Conservation (phyloP, 2,113 vertebrate species). For the Oncorhynchus keta region DNA sequence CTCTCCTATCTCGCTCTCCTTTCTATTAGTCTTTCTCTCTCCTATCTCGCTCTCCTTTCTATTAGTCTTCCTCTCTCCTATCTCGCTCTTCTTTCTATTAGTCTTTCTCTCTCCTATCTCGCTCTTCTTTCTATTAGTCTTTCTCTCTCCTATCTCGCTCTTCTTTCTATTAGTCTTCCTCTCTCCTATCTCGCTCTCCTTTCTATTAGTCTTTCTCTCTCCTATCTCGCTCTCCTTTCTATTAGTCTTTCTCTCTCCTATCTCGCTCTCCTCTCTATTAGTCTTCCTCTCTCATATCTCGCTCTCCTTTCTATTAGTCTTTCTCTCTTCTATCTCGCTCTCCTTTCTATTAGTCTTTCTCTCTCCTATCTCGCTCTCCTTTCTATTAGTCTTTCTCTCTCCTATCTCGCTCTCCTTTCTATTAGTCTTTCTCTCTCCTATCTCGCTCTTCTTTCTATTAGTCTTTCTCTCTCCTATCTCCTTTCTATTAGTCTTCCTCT, state of each 20-base stretch:
- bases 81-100: too few species aligned
- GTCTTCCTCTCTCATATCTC: slow-evolving; percentile 23
- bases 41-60: slow-evolving; percentile 35
- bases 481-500: too few species aligned
- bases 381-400: slow-evolving; percentile 12
- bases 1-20: not conserved
- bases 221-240: slow-evolving; percentile 34
- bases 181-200: not conserved
- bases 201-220: not conserved
- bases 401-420: too few species aligned
- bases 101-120: slow-evolving; percentile 20
- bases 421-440: slow-evolving; percentile 5
- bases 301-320: slow-evolving; percentile 18
- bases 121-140: slow-evolving; percentile 26
- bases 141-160: slow-evolving; percentile 33
- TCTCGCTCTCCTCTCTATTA: too few species aligned
- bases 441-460: slow-evolving; percentile 30
- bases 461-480: not conserved
- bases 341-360: too few species aligned
- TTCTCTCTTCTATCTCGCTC: not conserved
- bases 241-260: not conserved
- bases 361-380: slow-evolving; percentile 31
- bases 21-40: not conserved
- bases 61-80: not conserved
- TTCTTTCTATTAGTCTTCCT: slow-evolving; percentile 9